Percentiles rank a stretch among this genome's conserved stretches.
Conservation (phyloP, 2,888 invertebrate species). For the Anodontia alba region DNA sequence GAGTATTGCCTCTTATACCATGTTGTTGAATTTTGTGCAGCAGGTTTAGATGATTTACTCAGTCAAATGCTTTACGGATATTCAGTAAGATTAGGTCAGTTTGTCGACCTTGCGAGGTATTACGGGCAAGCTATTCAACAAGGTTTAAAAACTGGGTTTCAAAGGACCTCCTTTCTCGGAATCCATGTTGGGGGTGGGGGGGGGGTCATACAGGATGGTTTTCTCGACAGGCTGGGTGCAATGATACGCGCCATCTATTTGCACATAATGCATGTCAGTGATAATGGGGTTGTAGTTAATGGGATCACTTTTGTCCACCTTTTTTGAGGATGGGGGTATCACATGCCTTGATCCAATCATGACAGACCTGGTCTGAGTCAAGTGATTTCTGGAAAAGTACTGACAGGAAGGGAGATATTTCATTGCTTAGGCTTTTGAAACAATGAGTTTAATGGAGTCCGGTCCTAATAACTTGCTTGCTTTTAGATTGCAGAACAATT, state of each 20-base stretch:
- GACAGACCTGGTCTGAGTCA: too few relatives aligned
- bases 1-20: constrained; percentile 3
- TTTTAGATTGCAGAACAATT: too few relatives aligned
- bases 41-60: constrained; percentile 21
- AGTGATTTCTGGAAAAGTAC: too few relatives aligned
- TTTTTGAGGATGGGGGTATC: not conserved
- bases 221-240: constrained; percentile 16
- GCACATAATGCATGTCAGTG: constrained; percentile 31
- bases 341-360: not conserved
- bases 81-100: too few relatives aligned
- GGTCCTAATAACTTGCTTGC: too few relatives aligned
- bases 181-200: too few relatives aligned
- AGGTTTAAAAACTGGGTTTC: constrained; percentile 7
- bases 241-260: constrained; percentile 24
- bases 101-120: constrained; percentile 4
- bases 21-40: constrained; percentile 19
- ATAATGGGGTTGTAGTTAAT: not conserved
- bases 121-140: constrained; percentile 23
- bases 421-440: too few relatives aligned
- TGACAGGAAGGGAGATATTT: too few relatives aligned
- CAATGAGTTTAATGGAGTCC: too few relatives aligned
- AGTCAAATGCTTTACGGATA: too few relatives aligned
- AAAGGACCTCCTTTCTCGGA: constrained; percentile 1
- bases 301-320: not conserved
- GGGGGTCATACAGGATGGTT: constrained; percentile 21